These are phyloP conservation scores for Ciconia boyciana DNA, from an alignment of 2,113 vertebrate genomes.

Conservation along the genomic window DNA sequence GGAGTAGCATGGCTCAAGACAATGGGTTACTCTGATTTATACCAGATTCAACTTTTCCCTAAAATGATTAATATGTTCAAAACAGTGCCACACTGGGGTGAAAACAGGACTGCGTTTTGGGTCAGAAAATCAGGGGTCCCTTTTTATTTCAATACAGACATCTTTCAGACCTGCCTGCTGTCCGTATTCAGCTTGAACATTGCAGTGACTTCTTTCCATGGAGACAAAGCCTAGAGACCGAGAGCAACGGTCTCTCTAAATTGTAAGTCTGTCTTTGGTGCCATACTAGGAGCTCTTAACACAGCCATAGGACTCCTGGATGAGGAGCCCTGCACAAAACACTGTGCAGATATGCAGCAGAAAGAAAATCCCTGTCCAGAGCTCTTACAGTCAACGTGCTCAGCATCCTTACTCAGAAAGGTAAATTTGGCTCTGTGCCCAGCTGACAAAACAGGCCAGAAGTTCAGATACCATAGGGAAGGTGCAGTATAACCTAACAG, in stretches of 20 bases:
- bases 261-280: not conserved
- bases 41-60: not conserved
- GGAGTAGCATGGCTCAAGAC: not conserved
- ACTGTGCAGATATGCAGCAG: not conserved
- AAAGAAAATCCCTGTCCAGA: not conserved
- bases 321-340: not conserved
- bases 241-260: not conserved
- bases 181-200: not conserved
- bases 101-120: not conserved
- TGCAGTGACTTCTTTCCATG: not conserved
- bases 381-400: not conserved
- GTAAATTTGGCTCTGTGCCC: not conserved
- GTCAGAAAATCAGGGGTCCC: not conserved
- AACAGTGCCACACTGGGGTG: not conserved
- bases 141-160: not conserved
- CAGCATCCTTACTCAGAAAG: not conserved
- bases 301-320: not conserved
- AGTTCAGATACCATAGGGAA: not conserved
- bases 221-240: not conserved
- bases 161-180: not conserved
- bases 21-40: not conserved
- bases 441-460: not conserved
- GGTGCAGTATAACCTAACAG: not conserved
- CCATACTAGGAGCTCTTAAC: not conserved
- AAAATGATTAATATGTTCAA: not conserved